Percentiles rank a stretch among this genome's conserved stretches.
Conservation (phyloP, 2,113 vertebrate species). For the Pluvianellus socialis region DNA sequence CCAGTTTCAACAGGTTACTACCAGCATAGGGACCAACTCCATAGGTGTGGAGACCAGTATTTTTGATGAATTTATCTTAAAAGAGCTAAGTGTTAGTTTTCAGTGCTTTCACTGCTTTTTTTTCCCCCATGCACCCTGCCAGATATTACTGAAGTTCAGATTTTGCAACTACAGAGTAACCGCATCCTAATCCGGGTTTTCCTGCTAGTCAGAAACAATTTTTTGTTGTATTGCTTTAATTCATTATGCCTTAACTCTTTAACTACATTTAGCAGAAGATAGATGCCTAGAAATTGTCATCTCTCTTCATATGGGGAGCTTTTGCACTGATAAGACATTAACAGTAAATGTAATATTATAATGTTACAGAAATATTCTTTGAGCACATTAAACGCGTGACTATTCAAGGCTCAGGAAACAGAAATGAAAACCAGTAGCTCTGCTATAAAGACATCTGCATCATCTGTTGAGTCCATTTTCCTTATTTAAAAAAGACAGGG, state of each 20-base stretch:
- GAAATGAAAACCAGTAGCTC: slow-evolving; percentile 30
- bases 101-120: neutral
- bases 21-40: neutral
- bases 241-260: slow-evolving; percentile 31
- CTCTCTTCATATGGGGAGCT: neutral
- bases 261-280: neutral
- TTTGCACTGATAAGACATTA: neutral
- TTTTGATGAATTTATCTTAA: neutral
- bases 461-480: slow-evolving; percentile 58
- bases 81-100: neutral
- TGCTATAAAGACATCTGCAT: slow-evolving; percentile 39
- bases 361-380: neutral
- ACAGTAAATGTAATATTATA: neutral
- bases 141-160: slow-evolving; percentile 8
- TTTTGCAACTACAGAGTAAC: slow-evolving; percentile 41
- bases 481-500: neutral
- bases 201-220: slow-evolving; percentile 42
- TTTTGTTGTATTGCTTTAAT: neutral
- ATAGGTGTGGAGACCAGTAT: neutral
- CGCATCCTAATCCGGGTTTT: slow-evolving; percentile 39
- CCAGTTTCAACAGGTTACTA: neutral
- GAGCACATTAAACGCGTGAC: neutral
- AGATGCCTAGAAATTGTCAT: neutral
- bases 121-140: neutral
- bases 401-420: neutral